Evolutionary conservation across 1,140 invertebrate species (phyloP).

Genomic region (Augochlora pura): DNA sequence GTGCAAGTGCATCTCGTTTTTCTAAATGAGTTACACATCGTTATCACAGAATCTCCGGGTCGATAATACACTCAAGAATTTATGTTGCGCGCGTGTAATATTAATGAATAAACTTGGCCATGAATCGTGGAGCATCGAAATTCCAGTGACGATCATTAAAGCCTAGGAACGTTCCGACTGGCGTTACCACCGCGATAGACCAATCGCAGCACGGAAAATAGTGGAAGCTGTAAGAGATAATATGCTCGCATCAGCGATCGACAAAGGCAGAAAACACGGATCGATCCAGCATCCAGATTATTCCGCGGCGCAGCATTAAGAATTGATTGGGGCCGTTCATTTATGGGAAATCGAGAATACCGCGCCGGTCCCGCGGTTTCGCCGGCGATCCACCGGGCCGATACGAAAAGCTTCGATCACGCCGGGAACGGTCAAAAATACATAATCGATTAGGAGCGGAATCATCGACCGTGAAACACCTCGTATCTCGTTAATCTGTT

Average conservation of each 20-base stretch:
- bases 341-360: conserved; percentile 27
- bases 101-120: too few species aligned
- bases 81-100: too few species aligned
- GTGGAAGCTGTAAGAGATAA: too few species aligned
- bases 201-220: too few species aligned
- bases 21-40: too few species aligned
- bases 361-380: not conserved
- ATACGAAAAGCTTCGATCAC: conserved; percentile 32
- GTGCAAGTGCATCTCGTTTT: too few species aligned
- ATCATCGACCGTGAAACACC: conserved; percentile 46
- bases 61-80: too few species aligned
- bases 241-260: not conserved
- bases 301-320: not conserved
- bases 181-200: too few species aligned
- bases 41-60: too few species aligned
- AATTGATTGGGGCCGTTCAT: conserved; percentile 23
- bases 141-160: not conserved
- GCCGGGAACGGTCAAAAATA: conserved; percentile 35
- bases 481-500: conserved; percentile 58
- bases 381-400: conserved; percentile 15
- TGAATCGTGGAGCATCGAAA: too few species aligned
- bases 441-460: conserved; percentile 55
- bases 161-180: too few species aligned
- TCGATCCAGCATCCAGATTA: conserved; percentile 7
- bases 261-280: not conserved